Conservation (phyloP, 2,888 invertebrate genomes). For the Conomelus anceps region DNA sequence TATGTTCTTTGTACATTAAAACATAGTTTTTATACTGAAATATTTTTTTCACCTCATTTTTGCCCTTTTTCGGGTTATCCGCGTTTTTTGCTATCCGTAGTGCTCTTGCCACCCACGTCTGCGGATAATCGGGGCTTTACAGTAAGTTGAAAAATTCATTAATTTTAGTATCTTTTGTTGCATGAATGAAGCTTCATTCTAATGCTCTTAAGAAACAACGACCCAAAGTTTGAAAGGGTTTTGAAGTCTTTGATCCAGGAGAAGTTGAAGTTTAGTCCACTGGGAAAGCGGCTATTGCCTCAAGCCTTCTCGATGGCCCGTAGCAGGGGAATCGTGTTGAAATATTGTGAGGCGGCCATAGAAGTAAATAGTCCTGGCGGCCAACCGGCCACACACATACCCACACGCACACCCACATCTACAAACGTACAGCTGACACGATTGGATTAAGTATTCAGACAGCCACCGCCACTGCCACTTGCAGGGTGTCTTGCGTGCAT, state of each 20-base stretch:
- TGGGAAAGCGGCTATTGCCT: neutral
- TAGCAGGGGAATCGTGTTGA: neutral
- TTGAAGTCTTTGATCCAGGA: neutral
- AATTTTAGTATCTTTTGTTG: no score
- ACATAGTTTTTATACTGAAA: no score
- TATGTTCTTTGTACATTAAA: no score
- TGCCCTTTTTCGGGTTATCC: no score
- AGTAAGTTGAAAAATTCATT: no score
- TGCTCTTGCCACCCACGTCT: no score
- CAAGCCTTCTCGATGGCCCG: neutral
- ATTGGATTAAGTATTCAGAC: neutral
- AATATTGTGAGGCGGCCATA: neutral
- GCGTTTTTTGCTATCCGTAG: no score
- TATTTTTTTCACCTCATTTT: no score
- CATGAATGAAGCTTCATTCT: neutral
- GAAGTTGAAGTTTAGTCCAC: neutral
- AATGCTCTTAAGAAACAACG: neutral
- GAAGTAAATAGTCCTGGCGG: neutral
- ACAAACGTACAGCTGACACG: neutral
- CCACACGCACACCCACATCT: neutral
- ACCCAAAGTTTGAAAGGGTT: neutral
- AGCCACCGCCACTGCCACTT: neutral
- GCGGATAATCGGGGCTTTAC: no score
- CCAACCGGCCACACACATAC: no score
- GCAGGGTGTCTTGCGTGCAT: neutral